These are phyloP conservation scores for Prunella himalayana DNA, from an alignment of 2,113 vertebrate species.

Conservation along the genomic window DNA sequence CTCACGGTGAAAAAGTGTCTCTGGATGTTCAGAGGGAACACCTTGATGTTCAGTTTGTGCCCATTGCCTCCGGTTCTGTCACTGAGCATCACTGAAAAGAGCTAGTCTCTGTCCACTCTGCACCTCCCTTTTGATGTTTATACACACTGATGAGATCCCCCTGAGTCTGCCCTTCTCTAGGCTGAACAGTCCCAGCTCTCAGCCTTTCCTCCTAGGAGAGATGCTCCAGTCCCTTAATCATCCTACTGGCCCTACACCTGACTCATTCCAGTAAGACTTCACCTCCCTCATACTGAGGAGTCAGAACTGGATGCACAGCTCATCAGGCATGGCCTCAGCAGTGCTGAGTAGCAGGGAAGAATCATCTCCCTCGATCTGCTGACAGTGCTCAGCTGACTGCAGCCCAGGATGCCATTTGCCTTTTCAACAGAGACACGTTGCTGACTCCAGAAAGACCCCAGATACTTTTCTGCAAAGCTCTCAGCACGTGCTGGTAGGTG, in stretches of 20 bases:
- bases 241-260: neutral
- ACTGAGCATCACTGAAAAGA: neutral
- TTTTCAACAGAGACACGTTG: fast-evolving
- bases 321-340: neutral
- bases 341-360: neutral
- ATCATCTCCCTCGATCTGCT: neutral
- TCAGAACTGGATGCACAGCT: neutral
- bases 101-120: neutral
- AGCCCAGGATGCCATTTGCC: neutral
- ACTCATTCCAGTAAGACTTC: neutral
- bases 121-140: neutral
- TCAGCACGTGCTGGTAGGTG: fast-evolving
- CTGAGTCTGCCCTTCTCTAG: neutral
- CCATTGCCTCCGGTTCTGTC: neutral
- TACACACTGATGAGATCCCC: neutral
- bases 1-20: neutral
- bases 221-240: neutral
- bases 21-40: neutral
- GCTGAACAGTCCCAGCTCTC: neutral
- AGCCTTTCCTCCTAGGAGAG: neutral
- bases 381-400: neutral
- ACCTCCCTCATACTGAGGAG: neutral
- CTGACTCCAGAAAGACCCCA: neutral
- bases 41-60: neutral
- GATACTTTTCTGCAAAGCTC: neutral